Evolutionary conservation across 1,140 invertebrate species (phyloP), one percentile per base, ranked within the genome.

Genomic region (Bombus sylvicola): DNA sequence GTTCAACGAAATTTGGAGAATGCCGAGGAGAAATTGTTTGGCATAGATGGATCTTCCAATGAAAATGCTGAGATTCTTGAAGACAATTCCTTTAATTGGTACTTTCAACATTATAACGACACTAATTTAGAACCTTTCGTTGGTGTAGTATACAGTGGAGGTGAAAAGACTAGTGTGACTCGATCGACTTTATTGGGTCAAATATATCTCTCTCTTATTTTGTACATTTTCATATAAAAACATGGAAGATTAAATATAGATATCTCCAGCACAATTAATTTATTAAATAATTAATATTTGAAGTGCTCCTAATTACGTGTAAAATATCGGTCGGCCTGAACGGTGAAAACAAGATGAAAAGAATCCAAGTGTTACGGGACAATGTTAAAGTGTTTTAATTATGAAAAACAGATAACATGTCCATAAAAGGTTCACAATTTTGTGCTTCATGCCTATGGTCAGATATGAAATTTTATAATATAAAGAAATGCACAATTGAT

Each of bases 81-180:
- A n/a, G 93, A 96, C 39, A 95, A 96, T 90, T 95, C 96, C 39
- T 96, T 96, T 86, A 97, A 97, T 87, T 98, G 97, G 97, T 98
- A 98, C 92, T 98, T 97, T 92, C 96, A 96, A 79, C 97, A 97
- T 94, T 98, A 98, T 90, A 97, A 98, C 92, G 96, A 96, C 87
- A 96, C 96, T 28, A 96, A 97, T 89, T 92, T 97, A 85, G 96
- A 97, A 87, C 97, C 97, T 25, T 97, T 96, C 84, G 93, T 97
- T 78, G 96, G 96, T 57, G 82, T 91, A 41, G 85, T 86, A 79
- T 93, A 95, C 37, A 93, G 79, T 57, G 43, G 87, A 31, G 86
- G 80, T 22, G 57, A 41, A n/a, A 92, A 86, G 53, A 85, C 76
- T 22, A 62, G n/a, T 41, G 39, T 22, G 68, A 71, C 73, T 68